Evolutionary conservation across 2,113 vertebrate genomes (phyloP).

Genomic region (Limnothrissa miodon): DNA sequence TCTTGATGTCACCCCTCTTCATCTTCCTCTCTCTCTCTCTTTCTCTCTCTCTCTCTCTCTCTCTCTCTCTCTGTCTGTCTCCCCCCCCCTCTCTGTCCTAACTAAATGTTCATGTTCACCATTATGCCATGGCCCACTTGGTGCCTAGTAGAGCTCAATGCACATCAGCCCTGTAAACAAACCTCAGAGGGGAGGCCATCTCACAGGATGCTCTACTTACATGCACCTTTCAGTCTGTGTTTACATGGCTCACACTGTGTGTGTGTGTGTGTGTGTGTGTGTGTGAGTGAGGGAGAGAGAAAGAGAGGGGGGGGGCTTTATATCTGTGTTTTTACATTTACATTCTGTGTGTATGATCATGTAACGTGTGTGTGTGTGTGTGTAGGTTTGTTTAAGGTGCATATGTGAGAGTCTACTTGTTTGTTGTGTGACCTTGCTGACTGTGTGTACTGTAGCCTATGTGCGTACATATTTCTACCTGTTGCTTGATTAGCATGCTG

Average conservation of each 20-base stretch:
- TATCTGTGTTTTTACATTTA: no score
- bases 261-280: no score
- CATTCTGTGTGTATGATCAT: no score
- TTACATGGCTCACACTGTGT: background rate
- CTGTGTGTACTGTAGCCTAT: background rate
- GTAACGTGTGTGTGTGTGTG: no score
- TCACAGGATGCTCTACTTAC: conserved; percentile 47
- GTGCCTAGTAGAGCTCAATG: conserved; percentile 68
- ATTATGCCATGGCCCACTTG: conserved; percentile 62
- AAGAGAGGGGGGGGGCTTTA: background rate
- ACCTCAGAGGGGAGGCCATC: conserved; percentile 51
- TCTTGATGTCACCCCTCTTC: background rate
- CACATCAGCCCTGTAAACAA: conserved; percentile 55
- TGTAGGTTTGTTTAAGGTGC: background rate
- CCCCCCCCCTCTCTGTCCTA: no score
- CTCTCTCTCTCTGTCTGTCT: conserved; percentile 20
- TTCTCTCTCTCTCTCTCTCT: no score
- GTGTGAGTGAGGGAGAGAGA: background rate
- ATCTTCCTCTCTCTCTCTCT: background rate
- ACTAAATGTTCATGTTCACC: conserved; percentile 34
- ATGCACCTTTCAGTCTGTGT: background rate
- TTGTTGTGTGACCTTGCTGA: background rate
- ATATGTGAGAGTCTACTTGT: background rate
- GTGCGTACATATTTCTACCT: background rate
- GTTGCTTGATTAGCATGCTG: background rate